phyloP scores from a whole-genome alignment of 2,113 vertebrate genomes.

The Haplochromis burtoni region DNA sequence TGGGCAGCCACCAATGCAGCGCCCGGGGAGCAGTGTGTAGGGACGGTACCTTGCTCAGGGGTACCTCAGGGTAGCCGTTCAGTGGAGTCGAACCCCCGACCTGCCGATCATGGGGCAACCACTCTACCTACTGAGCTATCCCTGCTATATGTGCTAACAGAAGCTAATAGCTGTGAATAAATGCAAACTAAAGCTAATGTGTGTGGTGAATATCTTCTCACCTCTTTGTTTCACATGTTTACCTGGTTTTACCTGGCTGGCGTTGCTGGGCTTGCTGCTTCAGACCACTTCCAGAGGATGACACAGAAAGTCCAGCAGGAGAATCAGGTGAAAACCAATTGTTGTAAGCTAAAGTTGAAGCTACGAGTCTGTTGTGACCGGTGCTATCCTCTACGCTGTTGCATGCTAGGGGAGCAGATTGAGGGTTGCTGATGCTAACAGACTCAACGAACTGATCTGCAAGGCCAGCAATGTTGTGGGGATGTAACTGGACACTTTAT shows the following conservation, averaged over 20 bases:
- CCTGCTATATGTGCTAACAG: not conserved
- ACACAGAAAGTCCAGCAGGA: not conserved
- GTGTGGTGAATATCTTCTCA: not conserved
- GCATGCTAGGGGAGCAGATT: not conserved
- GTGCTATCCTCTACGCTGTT: not conserved
- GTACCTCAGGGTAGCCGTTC: too few species aligned
- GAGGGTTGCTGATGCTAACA: not conserved
- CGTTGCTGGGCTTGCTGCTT: not conserved
- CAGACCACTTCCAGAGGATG: slow-evolving; percentile 61
- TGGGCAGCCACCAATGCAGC: too few species aligned
- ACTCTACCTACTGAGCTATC: too few species aligned
- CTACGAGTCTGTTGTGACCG: not conserved
- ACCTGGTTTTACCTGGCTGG: not conserved
- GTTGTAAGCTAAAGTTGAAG: not conserved
- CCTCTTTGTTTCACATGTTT: not conserved
- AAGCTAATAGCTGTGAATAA: not conserved
- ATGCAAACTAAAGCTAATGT: not conserved
- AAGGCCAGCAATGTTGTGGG: not conserved
- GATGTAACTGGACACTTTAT: not conserved
- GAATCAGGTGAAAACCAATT: not conserved
- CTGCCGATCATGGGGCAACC: too few species aligned
- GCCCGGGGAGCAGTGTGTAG: too few species aligned
- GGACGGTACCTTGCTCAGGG: too few species aligned
- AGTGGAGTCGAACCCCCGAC: too few species aligned
- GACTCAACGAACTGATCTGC: not conserved